Percentiles rank a stretch among this genome's conserved stretches.
phyloP scores from a whole-genome alignment of 1,140 invertebrate species.

The Odontomachus brunneus region DNA sequence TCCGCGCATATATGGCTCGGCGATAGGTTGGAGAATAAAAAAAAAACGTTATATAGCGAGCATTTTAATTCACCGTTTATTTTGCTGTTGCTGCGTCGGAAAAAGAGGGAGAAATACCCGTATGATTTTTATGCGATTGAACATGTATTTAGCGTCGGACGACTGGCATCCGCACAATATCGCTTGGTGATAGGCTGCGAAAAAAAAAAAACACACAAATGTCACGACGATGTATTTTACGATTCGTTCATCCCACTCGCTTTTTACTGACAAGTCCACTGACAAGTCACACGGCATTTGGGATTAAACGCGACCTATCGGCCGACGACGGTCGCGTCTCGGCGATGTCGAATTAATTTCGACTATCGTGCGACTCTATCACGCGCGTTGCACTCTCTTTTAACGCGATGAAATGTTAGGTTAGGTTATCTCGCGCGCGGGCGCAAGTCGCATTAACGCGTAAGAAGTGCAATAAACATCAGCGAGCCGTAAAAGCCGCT shows the following conservation, averaged over 20 bases:
- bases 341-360: constrained; percentile 32
- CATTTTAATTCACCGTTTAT: constrained; percentile 20
- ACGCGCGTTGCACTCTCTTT: neutral
- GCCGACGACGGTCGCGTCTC: no score
- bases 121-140: constrained; percentile 41
- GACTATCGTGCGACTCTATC: neutral
- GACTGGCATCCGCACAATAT: constrained; percentile 7
- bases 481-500: neutral
- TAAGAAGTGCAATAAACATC: constrained; percentile 7
- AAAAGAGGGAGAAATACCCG: neutral
- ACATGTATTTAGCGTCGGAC: constrained; percentile 7
- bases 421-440: neutral
- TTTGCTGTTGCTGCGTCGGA: no score
- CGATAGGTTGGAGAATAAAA: no score
- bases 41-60: neutral
- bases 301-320: no score
- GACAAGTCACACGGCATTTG: no score
- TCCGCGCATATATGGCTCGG: no score
- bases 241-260: no score
- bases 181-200: constrained; percentile 10
- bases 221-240: no score
- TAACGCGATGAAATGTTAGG: neutral
- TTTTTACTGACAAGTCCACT: no score
- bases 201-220: no score
- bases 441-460: neutral